Evolutionary conservation across 2,797 vertebrate genomes (phyloP), one percentile per base, ranked within the genome.

Genomic region (Brachymystax lenok): DNA sequence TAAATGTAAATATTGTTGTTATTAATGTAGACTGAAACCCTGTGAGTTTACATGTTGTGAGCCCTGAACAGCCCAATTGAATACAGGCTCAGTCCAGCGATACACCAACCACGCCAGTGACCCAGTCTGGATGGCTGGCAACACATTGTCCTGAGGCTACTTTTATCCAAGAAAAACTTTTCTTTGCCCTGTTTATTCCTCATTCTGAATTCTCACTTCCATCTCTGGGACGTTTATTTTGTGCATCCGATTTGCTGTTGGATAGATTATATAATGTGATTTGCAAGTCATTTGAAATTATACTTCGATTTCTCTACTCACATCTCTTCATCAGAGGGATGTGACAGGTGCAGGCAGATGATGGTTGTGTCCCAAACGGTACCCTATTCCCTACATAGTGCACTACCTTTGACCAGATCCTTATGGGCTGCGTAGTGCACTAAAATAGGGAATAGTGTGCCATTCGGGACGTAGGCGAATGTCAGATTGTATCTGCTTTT

Each of bases 331-430:
- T 70, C 63, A 46, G 68, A 74, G 76, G 77, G 7, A 74, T 72
- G 21, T 77, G 80, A 79, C 80, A 82, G 74, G 77, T 80, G 77
- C 76, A 85, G 80, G 82, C 73, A 69, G 76, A 74, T n/a, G 24
- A 71, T 82, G 83, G 0, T 1, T 61, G 56, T 3, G 8, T 19
- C n/a, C 56, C 16, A 61, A 61, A 61, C 10, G 19, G n/a, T 0
- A 21, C 2, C 7, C n/a, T 59, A 21, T 61, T 61, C n/a, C 7
- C 16, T n/a, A 61, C 7, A 1, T 21, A 61, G 56, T 61, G n/a
- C n/a, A 12, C 56, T 21, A 61, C n/a, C 1, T 61, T 61, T 61
- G 19, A 61, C n/a, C n/a, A n/a, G n/a, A 61, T n/a, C 56, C 56
- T n/a, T 61, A 59, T 59, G 19, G 19, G 54, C 54, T 16, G 3